A percentile compares a stretch with the other conserved stretches of the same genome.
Conservation (phyloP, 2,113 vertebrate species). For the Poecilia latipinna region DNA sequence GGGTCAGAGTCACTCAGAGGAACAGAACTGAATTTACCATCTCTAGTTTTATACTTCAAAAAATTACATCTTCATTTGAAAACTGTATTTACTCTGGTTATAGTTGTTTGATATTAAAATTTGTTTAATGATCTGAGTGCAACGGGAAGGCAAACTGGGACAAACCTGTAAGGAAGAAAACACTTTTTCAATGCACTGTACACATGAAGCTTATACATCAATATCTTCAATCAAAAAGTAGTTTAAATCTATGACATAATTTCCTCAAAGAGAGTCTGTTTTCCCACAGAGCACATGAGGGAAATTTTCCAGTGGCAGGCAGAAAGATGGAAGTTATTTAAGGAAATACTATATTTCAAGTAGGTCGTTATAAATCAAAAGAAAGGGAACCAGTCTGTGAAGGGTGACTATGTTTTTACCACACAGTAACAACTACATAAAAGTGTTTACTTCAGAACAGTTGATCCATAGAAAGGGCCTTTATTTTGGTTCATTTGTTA, state of each 20-base stretch:
- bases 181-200: neutral
- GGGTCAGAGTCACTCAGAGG: neutral
- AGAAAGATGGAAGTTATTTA: neutral
- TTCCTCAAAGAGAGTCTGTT: neutral
- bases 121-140: neutral
- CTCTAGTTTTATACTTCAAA: too few species aligned
- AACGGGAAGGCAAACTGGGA: neutral
- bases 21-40: too few species aligned
- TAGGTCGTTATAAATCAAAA: neutral
- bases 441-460: constrained; percentile 9
- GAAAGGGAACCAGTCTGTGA: neutral
- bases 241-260: neutral
- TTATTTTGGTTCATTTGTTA: neutral
- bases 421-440: neutral
- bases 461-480: neutral
- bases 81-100: neutral
- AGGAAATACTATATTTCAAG: neutral
- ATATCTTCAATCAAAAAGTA: neutral
- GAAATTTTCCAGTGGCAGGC: neutral
- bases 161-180: neutral
- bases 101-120: neutral
- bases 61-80: neutral
- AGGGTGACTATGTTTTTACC: neutral
- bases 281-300: too few species aligned
- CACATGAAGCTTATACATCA: neutral